Conservation (phyloP, 2,797 vertebrate species). For the Scomberomorus guttatus region DNA sequence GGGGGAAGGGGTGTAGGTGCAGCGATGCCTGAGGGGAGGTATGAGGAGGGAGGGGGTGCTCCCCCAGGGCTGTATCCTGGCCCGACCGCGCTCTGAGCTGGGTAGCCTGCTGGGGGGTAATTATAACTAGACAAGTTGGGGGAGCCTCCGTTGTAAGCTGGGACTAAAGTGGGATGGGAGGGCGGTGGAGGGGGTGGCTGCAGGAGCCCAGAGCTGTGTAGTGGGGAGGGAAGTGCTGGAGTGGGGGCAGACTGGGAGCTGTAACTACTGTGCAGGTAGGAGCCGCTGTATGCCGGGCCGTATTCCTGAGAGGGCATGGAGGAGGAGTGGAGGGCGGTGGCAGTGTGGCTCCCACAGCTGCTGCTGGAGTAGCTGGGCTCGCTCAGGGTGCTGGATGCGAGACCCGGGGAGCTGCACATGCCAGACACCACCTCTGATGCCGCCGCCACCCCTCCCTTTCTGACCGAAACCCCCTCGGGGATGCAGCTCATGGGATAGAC, state of each 20-base stretch:
- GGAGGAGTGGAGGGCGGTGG: slow-evolving; percentile 91
- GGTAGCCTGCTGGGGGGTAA: slow-evolving; percentile 93
- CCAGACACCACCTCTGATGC: slow-evolving; percentile 92
- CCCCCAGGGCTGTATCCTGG: slow-evolving; percentile 97
- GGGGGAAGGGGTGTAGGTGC: slow-evolving; percentile 94
- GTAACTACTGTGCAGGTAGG: slow-evolving; percentile 96
- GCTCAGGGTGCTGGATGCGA: slow-evolving; percentile 92
- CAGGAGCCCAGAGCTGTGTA: slow-evolving; percentile 93
- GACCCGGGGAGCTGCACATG: slow-evolving; percentile 95
- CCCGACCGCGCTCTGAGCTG: slow-evolving; percentile 92
- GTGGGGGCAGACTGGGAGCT: slow-evolving; percentile 89
- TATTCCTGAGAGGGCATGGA: slow-evolving; percentile 96
- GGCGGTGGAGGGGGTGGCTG: slow-evolving; percentile 87
- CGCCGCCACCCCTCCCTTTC: slow-evolving; percentile 92
- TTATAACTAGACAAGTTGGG: slow-evolving; percentile 96
- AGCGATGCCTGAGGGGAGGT: slow-evolving; percentile 95
- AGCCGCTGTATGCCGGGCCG: slow-evolving; percentile 92
- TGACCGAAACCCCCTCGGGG: slow-evolving; percentile 90
- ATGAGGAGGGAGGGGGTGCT: slow-evolving; percentile 92
- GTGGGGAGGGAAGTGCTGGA: slow-evolving; percentile 91
- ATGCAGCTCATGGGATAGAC: slow-evolving; percentile 97
- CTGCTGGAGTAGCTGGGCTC: slow-evolving; percentile 96
- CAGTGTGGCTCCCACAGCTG: slow-evolving; percentile 93
- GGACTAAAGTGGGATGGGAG: slow-evolving; percentile 89
- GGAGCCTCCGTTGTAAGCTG: slow-evolving; percentile 93